A percentile compares a stretch with the other conserved stretches of the same genome.
phyloP scores from a whole-genome alignment of 1,140 invertebrate species.

The Cherax destructor region DNA sequence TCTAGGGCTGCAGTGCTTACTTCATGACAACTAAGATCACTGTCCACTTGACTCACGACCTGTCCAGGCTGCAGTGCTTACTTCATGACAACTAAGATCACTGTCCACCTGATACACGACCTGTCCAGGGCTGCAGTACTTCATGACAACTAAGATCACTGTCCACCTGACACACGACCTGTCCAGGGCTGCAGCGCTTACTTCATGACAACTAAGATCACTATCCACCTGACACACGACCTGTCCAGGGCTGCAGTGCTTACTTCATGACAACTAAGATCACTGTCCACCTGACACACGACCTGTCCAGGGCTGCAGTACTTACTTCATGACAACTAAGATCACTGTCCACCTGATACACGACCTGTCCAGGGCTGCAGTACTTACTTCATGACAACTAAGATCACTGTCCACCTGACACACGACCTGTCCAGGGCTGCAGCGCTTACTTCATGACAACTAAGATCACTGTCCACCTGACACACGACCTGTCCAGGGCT shows the following conservation, averaged over 20 bases:
- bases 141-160: background rate
- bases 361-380: background rate
- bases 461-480: background rate
- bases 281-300: background rate
- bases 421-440: background rate
- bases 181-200: background rate
- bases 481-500: background rate
- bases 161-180: background rate
- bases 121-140: background rate
- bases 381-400: background rate
- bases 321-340: background rate
- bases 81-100: background rate
- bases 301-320: background rate
- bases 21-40: too few relatives aligned
- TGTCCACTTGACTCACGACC: background rate
- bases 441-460: background rate
- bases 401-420: background rate
- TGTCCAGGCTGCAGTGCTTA: too few relatives aligned
- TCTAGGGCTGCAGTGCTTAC: too few relatives aligned
- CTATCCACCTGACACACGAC: background rate
- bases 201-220: background rate
- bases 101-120: background rate
- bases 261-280: background rate
- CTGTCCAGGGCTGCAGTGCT: background rate
- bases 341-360: background rate